Percentiles rank a stretch among this genome's conserved stretches.
Evolutionary conservation across 2,888 invertebrate species (phyloP).

Genomic region (Pollenia amentaria): DNA sequence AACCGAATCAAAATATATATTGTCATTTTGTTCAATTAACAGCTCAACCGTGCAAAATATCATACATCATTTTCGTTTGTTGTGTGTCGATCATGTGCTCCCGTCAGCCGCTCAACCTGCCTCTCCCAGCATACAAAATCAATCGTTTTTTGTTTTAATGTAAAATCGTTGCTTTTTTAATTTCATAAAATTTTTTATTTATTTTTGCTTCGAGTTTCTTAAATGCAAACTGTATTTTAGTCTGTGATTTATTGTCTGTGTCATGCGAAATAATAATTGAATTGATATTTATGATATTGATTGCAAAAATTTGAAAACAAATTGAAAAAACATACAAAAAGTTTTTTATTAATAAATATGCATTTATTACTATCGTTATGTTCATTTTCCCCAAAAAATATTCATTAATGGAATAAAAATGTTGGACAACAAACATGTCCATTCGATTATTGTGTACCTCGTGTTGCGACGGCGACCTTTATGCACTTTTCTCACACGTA

Average conservation of each 20-base stretch:
- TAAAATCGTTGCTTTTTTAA: constrained; percentile 15
- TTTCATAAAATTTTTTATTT: constrained; percentile 21
- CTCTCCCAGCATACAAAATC: background rate
- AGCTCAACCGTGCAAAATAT: constrained; percentile 7
- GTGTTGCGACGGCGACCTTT: background rate
- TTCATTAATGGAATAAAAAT: too few relatives aligned
- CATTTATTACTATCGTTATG: background rate
- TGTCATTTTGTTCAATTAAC: constrained; percentile 61
- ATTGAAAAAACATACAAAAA: background rate
- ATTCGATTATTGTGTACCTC: background rate
- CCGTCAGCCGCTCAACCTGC: background rate
- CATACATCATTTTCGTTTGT: constrained; percentile 16
- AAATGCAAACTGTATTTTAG: constrained; percentile 21
- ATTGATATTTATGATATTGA: constrained; percentile 50
- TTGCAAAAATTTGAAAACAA: background rate
- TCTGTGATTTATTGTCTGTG: constrained; percentile 58
- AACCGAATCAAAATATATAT: constrained; percentile 51
- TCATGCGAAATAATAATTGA: constrained; percentile 42
- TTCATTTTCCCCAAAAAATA: background rate
- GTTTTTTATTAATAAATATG: background rate
- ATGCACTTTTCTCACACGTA: background rate
- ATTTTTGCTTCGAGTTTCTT: constrained; percentile 21
- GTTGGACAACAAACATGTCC: background rate
- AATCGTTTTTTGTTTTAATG: constrained; percentile 20
- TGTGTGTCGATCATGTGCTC: constrained; percentile 13